Percentiles rank a stretch among this genome's conserved stretches.
Evolutionary conservation across 2,888 invertebrate genomes (phyloP).

Genomic region (Cheilosia pagana): DNA sequence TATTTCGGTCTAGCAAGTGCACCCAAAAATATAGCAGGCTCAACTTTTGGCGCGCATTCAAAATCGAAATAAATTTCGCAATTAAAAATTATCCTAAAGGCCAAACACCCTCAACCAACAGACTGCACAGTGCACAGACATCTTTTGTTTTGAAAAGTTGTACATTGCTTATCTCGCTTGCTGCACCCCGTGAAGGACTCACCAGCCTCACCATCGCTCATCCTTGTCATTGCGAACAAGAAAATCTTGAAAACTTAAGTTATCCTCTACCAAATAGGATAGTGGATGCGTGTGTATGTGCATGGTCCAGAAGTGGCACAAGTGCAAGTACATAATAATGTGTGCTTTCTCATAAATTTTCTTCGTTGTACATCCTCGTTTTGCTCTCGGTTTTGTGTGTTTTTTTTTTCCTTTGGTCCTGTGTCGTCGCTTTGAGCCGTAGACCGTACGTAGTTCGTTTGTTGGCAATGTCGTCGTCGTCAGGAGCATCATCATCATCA

Average conservation of each 20-base stretch:
- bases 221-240: slow-evolving; percentile 47
- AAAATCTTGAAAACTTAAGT: slow-evolving; percentile 61
- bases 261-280: slow-evolving; percentile 55
- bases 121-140: slow-evolving; percentile 39
- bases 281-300: slow-evolving; percentile 14
- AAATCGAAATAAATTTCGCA: slow-evolving; percentile 31
- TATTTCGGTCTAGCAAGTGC: slow-evolving; percentile 15
- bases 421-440: slow-evolving; percentile 56
- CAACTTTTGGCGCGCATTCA: slow-evolving; percentile 60
- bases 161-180: slow-evolving; percentile 35
- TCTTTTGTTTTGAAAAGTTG: slow-evolving; percentile 53
- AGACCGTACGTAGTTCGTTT: slow-evolving; percentile 52
- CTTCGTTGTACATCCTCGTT: slow-evolving; percentile 53
- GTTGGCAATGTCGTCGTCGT: slow-evolving; percentile 69
- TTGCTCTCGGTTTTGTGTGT: slow-evolving; percentile 33
- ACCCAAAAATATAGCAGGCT: neutral
- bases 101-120: slow-evolving; percentile 22
- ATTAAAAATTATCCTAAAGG: slow-evolving; percentile 38
- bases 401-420: slow-evolving; percentile 1
- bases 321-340: slow-evolving; percentile 74
- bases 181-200: slow-evolving; percentile 29
- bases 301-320: slow-evolving; percentile 72
- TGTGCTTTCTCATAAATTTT: slow-evolving; percentile 69
- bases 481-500: slow-evolving; percentile 45
- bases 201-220: slow-evolving; percentile 13